A percentile compares a stretch with the other conserved stretches of the same genome.
Evolutionary conservation across 2,888 invertebrate genomes (phyloP).

Genomic region (Cheilosia vernalis): DNA sequence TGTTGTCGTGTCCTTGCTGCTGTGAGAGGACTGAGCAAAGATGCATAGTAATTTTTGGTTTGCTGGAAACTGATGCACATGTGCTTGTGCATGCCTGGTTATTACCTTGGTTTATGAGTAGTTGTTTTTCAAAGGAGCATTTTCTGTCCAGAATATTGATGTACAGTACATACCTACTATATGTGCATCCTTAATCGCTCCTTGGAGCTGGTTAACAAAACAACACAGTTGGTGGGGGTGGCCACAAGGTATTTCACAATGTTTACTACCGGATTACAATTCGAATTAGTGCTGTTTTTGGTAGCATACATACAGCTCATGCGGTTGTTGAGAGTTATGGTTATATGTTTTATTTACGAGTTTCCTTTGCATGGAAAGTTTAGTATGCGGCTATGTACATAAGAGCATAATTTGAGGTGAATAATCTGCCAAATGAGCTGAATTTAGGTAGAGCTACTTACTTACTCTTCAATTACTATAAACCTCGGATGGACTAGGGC

Average conservation of each 20-base stretch:
- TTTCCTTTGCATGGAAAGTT: too few relatives aligned
- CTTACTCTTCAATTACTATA: too few relatives aligned
- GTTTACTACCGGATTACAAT: slow-evolving; percentile 7
- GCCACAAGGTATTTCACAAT: neutral
- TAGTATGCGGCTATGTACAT: neutral
- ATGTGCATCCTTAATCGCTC: neutral
- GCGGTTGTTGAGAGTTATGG: neutral
- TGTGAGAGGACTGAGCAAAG: slow-evolving; percentile 3
- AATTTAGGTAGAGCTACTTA: too few relatives aligned
- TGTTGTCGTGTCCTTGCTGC: slow-evolving; percentile 5
- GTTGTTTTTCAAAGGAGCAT: neutral
- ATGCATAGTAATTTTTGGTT: slow-evolving; percentile 27
- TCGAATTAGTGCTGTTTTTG: neutral
- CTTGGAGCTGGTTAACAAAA: neutral
- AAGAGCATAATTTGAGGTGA: too few relatives aligned
- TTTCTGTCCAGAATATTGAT: neutral
- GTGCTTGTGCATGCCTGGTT: slow-evolving; percentile 24
- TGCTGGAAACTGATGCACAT: slow-evolving; percentile 6
- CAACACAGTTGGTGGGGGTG: neutral
- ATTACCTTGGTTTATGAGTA: slow-evolving; percentile 24
- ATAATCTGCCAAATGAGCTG: too few relatives aligned
- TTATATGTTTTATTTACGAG: neutral
- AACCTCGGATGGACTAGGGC: too few relatives aligned
- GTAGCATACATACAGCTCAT: neutral
- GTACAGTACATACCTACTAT: neutral